Percentiles rank a stretch among this genome's conserved stretches.
phyloP scores from a whole-genome alignment of 1,140 invertebrate species.

The Drosophila obscura region DNA sequence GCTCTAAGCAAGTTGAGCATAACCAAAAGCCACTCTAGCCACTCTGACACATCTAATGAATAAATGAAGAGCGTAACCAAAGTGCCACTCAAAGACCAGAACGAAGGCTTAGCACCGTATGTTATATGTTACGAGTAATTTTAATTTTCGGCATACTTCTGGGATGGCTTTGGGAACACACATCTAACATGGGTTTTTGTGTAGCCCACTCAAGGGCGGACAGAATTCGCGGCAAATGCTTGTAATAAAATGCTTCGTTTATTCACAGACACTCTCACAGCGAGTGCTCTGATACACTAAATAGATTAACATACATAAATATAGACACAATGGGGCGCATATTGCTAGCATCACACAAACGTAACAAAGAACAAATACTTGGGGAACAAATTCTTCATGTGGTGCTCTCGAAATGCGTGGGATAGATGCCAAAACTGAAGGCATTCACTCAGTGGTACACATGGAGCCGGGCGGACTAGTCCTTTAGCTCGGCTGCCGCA shows the following conservation, averaged over 20 bases:
- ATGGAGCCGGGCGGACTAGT: slow-evolving; percentile 24
- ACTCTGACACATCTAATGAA: too few relatives aligned
- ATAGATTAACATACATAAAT: slow-evolving; percentile 60
- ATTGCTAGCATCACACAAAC: slow-evolving; percentile 64
- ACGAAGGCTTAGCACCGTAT: too few relatives aligned
- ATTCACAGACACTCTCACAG: slow-evolving; percentile 54
- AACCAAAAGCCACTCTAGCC: too few relatives aligned
- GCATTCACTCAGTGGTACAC: slow-evolving; percentile 28
- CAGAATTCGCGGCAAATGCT: background rate
- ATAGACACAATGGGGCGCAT: slow-evolving; percentile 42
- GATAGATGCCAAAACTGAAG: slow-evolving; percentile 31
- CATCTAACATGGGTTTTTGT: slow-evolving; percentile 9
- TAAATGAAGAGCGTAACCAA: too few relatives aligned
- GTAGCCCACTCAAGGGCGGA: background rate
- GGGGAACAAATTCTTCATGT: slow-evolving; percentile 47
- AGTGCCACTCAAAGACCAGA: too few relatives aligned
- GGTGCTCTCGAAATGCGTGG: slow-evolving; percentile 41
- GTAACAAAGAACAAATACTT: slow-evolving; percentile 61
- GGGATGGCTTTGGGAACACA: background rate
- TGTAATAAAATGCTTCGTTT: slow-evolving; percentile 62
- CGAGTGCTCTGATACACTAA: slow-evolving; percentile 48
- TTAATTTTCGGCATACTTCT: slow-evolving; percentile 29
- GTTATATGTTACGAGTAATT: too few relatives aligned
- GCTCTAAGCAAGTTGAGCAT: too few relatives aligned
- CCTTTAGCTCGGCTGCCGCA: slow-evolving; percentile 68